phyloP scores from a whole-genome alignment of 2,888 invertebrate species.

The Parasteatoda lunata region DNA sequence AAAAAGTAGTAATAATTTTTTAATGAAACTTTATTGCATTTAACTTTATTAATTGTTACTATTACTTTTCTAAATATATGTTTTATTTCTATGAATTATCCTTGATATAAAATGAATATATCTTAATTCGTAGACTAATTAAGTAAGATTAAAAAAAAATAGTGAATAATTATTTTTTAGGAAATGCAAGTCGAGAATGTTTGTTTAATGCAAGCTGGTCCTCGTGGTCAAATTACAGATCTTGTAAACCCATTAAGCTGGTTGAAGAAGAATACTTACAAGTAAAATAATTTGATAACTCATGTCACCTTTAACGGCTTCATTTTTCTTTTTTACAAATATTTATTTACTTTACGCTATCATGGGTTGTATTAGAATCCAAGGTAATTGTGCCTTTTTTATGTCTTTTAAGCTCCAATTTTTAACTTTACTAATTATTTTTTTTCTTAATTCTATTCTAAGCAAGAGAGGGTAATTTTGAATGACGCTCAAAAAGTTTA shows the following conservation, averaged over 20 bases:
- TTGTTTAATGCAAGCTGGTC: constrained; percentile 57
- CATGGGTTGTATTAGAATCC: not conserved
- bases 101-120: too few relatives aligned
- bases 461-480: not conserved
- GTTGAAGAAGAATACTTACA: constrained; percentile 57
- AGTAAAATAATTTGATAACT: not conserved
- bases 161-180: not conserved
- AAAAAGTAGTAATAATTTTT: too few relatives aligned
- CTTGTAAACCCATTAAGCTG: constrained; percentile 45
- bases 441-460: not conserved
- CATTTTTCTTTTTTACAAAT: not conserved
- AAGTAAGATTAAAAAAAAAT: too few relatives aligned
- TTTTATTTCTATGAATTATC: too few relatives aligned
- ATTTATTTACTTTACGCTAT: not conserved
- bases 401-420: not conserved
- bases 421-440: not conserved
- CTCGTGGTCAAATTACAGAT: constrained; percentile 57
- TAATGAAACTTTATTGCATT: too few relatives aligned
- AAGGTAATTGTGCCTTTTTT: not conserved
- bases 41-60: too few relatives aligned
- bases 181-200: constrained; percentile 57
- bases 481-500: too few relatives aligned
- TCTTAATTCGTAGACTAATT: too few relatives aligned
- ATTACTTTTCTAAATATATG: too few relatives aligned
- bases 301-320: not conserved